Conservation (phyloP, 2,113 vertebrate genomes). For the Rhabdomys dilectus region DNA sequence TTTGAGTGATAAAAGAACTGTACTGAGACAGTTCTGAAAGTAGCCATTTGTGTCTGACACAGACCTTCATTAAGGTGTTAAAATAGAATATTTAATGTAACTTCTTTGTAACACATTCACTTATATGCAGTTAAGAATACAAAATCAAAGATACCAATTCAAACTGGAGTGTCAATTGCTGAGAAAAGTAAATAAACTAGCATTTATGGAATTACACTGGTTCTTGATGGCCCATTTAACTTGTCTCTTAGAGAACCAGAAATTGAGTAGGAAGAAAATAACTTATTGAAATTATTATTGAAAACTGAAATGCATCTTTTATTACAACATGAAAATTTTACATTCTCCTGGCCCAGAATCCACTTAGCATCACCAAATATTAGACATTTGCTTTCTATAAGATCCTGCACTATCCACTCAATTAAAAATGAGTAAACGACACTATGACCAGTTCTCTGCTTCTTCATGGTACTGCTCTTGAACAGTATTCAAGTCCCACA, state of each 20-base stretch:
- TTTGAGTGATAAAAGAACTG: neutral
- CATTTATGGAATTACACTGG: neutral
- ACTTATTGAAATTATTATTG: neutral
- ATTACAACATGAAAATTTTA: neutral
- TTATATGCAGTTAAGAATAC: neutral
- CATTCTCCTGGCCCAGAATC: neutral
- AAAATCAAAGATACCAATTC: constrained; percentile 25
- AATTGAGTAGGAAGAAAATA: neutral
- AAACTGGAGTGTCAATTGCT: neutral
- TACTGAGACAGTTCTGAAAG: neutral
- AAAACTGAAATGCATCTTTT: constrained; percentile 16
- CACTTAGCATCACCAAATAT: constrained; percentile 1
- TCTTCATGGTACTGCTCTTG: neutral
- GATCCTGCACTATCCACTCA: neutral
- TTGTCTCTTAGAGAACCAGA: neutral
- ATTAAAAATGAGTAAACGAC: neutral
- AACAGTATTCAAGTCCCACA: neutral
- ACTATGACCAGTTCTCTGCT: neutral
- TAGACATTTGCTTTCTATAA: neutral
- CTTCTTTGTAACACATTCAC: neutral
- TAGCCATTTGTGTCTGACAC: neutral
- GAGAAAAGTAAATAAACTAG: neutral
- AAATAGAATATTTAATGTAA: neutral
- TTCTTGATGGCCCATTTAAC: neutral
- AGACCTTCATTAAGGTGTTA: neutral